Evolutionary conservation across 2,113 vertebrate genomes (phyloP).

Genomic region (Nothocercus nigrocapillus): DNA sequence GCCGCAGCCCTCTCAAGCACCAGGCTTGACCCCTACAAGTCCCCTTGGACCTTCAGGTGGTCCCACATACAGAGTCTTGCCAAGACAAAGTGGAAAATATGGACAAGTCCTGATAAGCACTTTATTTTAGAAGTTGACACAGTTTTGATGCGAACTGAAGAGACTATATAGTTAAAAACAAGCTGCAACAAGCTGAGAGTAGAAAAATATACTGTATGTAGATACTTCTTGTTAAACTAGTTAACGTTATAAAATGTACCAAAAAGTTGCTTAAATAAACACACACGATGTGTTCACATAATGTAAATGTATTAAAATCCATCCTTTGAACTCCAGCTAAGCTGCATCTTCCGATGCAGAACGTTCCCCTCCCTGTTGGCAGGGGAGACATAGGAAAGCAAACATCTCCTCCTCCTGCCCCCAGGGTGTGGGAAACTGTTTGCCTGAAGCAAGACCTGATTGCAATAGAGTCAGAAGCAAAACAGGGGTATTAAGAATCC

Average conservation of each 20-base stretch:
- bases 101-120: background rate
- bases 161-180: slow-evolving; percentile 35
- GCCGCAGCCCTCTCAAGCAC: too few species aligned
- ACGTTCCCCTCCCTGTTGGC: background rate
- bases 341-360: slow-evolving; percentile 46
- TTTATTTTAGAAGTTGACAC: slow-evolving; percentile 60
- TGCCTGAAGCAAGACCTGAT: slow-evolving; percentile 6
- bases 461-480: background rate
- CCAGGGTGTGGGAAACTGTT: background rate
- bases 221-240: slow-evolving; percentile 18
- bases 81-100: background rate
- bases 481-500: background rate
- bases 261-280: slow-evolving; percentile 29
- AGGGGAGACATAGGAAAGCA: background rate
- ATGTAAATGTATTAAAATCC: background rate
- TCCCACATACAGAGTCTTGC: background rate
- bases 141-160: background rate
- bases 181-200: slow-evolving; percentile 42
- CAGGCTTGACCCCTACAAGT: too few species aligned
- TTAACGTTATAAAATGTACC: slow-evolving; percentile 44
- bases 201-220: slow-evolving; percentile 63
- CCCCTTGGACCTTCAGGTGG: background rate
- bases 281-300: background rate
- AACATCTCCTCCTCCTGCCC: background rate
- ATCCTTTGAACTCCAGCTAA: slow-evolving; percentile 1